A percentile compares a stretch with the other conserved stretches of the same genome.
Conservation (phyloP, 2,888 invertebrate genomes). For the Platypus cylindrus region DNA sequence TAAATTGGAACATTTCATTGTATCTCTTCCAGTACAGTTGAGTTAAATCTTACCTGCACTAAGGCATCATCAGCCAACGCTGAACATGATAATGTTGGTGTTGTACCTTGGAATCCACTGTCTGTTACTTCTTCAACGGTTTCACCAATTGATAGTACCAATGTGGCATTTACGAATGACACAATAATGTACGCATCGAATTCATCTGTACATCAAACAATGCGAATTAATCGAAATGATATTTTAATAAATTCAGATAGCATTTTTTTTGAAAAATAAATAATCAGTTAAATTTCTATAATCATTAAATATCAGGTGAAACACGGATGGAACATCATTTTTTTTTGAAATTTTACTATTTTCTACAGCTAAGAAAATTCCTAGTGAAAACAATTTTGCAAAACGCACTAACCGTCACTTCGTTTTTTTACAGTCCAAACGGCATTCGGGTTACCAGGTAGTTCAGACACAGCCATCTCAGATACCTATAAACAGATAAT, state of each 20-base stretch:
- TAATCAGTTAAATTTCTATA: too few relatives aligned
- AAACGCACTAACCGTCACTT: constrained; percentile 74
- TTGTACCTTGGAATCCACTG: constrained; percentile 97
- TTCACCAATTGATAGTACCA: constrained; percentile 97
- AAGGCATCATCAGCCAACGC: constrained; percentile 95
- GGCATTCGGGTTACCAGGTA: constrained; percentile 99
- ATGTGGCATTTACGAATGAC: constrained; percentile 96
- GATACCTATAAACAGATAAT: constrained; percentile 47
- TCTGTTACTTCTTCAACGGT: constrained; percentile 99
- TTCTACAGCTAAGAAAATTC: too few relatives aligned
- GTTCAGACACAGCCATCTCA: constrained; percentile 98
- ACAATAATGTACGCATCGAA: constrained; percentile 99
- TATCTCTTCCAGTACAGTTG: too few relatives aligned
- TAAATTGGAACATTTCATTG: too few relatives aligned
- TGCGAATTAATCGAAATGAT: constrained; percentile 2
- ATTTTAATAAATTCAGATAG: background rate
- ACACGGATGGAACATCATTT: constrained; percentile 35
- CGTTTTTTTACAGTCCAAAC: constrained; percentile 98
- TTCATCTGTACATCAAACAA: constrained; percentile 93
- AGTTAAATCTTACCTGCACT: constrained; percentile 63
- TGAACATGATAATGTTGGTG: constrained; percentile 95
- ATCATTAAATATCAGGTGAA: constrained; percentile 34
- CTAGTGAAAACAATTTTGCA: background rate
- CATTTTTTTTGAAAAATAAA: constrained; percentile 4
- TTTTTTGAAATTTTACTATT: too few relatives aligned